Conservation (phyloP, 2,888 invertebrate species). For the Embidobia sp. region DNA sequence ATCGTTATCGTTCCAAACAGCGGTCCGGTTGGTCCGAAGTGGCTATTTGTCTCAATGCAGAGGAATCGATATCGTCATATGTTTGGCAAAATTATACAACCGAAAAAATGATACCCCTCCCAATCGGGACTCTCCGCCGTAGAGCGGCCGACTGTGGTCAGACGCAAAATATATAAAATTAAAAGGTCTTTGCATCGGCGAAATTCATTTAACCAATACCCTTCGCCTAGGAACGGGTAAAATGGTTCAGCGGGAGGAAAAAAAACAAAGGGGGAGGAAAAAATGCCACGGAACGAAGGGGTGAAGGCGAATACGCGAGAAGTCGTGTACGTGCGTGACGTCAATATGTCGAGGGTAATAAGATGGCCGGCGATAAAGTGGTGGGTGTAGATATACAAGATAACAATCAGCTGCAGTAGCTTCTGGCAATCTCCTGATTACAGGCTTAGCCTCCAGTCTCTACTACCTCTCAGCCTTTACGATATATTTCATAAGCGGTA, state of each 20-base stretch:
- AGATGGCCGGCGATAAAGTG: constrained; percentile 81
- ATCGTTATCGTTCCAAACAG: constrained; percentile 14
- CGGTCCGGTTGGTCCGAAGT: background rate
- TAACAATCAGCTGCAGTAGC: constrained; percentile 81
- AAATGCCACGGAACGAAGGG: constrained; percentile 5
- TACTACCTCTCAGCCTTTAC: constrained; percentile 69
- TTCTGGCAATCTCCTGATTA: constrained; percentile 81
- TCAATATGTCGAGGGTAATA: constrained; percentile 81
- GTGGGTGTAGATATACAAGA: constrained; percentile 81
- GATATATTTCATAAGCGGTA: constrained; percentile 73
- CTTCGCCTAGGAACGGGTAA: constrained; percentile 40
- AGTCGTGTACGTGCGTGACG: constrained; percentile 78
- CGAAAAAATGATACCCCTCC: constrained; percentile 19
- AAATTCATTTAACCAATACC: constrained; percentile 58
- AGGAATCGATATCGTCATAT: constrained; percentile 26
- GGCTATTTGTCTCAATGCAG: constrained; percentile 18
- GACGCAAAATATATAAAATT: constrained; percentile 57
- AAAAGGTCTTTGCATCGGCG: constrained; percentile 30
- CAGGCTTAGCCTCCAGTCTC: constrained; percentile 77
- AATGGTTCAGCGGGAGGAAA: constrained; percentile 34
- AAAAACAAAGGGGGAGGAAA: constrained; percentile 18
- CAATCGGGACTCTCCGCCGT: no score
- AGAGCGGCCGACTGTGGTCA: background rate
- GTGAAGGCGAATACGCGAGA: constrained; percentile 47
- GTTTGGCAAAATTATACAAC: constrained; percentile 43